Evolutionary conservation across 2,113 vertebrate species (phyloP), one percentile per base, ranked within the genome.

Genomic region (Balaeniceps rex): DNA sequence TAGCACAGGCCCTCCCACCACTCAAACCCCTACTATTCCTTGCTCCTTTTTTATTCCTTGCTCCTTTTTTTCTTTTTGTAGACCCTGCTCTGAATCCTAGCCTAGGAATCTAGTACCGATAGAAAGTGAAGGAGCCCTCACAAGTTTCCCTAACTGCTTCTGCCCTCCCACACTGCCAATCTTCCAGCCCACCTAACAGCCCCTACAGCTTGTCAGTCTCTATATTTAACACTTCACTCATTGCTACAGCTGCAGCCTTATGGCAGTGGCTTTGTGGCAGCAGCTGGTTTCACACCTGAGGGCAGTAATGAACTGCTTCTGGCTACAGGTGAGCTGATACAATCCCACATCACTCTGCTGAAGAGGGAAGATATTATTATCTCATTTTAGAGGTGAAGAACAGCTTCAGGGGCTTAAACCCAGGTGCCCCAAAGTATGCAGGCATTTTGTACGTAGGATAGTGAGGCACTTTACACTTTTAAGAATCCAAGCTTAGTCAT

Each of bases 261-360:
- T 58, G 46, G 74, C 19, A 16, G 40, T 52, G 75, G 21, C 38
- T 90, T 87, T 78, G 34, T 70, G 77, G 58, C 77, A 84, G 87
- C 60, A 91, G 42, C 90, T 84, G 82, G 38, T 71, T 91, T 92
- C 80, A 90, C 79, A 92, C 76, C 79, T 77, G 83, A 92, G 94
- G 95, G 91, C 83, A 88, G 79, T 66, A 77, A 93, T 49, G 63
- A 90, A 83, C 79, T 88, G 68, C 80, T 93, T 55, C 78, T 92
- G 82, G 92, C 75, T 69, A 23, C 69, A 15, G 26, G 40, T 71
- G 64, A 55, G 42, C 31, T 54, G 54, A 12, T n/a, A 52, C 7
- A 34, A 64, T 47, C 65, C 76, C 54, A n/a, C 60, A 25, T 24
- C 42, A 24, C 49, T 66, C 69, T 76, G 63, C 76, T 70, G 58